Evolutionary conservation across 2,113 vertebrate genomes (phyloP), one percentile per base, ranked within the genome.

Genomic region (Charina bottae): DNA sequence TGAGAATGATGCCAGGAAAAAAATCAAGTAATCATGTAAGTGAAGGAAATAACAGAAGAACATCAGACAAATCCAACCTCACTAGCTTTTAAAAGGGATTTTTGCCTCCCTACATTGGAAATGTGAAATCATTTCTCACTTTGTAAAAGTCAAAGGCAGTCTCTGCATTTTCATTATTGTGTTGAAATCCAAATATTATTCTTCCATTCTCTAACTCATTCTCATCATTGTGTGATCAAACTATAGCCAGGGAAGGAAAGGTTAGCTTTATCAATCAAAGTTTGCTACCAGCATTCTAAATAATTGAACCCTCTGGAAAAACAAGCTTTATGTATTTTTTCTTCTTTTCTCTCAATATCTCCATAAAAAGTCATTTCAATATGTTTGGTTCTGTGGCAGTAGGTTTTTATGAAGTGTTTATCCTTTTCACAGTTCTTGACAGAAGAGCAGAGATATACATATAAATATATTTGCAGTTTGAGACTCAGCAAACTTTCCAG

Each of bases 211-310:
- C 93, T 96, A 93, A 92, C 92, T 95, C 93, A 94, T 97, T 97
- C 96, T 96, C 96, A 97, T 97, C 95, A 94, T 87, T 94, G 26
- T 96, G 92, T 96, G 96, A 97, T 97, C 96, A 97, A 95, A 93
- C 93, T 94, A 88, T 96, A 96, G 92, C 93, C 93, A 95, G 90
- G 85, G 93, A 97, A 95, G 49, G 53, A 96, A 97, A 97, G 94
- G 96, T 96, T 97, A 97, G 92, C 94, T 97, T 97, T 97, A 97
- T 97, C 96, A 97, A 96, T 97, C 96, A 96, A 95, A 97, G 60
- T 95, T 97, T 96, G 94, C 97, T 96, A 93, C 93, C 89, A 96
- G 95, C 93, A 88, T 83, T 96, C 92, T 92, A 97, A 97, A 96
- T 97, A 97, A 98, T 97, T 97, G 97, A 97, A 95, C 95, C 96